These are phyloP conservation scores for Sympetrum striolatum DNA, from an alignment of 2,888 invertebrate species.

Conservation along the genomic window DNA sequence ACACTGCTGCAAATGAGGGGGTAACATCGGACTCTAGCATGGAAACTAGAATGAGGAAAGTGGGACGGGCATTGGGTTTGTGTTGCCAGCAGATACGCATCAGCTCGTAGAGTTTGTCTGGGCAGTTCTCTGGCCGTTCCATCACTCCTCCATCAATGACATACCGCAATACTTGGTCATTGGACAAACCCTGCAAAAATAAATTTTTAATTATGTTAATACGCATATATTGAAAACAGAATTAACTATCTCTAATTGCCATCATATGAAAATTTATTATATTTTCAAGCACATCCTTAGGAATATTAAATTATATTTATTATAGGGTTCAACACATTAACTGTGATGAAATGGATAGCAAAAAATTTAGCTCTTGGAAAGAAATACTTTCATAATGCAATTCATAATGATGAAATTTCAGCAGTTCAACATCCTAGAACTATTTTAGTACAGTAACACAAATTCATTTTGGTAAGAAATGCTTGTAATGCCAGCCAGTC, in stretches of 20 bases:
- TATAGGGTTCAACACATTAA: too few relatives aligned
- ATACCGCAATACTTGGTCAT: conserved; percentile 89
- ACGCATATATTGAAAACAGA: neutral
- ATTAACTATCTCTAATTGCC: neutral
- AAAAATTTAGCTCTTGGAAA: too few relatives aligned
- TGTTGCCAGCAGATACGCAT: conserved; percentile 95
- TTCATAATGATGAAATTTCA: too few relatives aligned
- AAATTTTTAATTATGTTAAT: neutral
- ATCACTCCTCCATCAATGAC: conserved; percentile 92
- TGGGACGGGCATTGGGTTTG: conserved; percentile 78
- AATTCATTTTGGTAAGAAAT: too few relatives aligned
- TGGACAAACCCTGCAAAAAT: conserved; percentile 74
- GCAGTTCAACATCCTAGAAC: too few relatives aligned
- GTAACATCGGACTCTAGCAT: conserved; percentile 72
- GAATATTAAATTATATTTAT: too few relatives aligned
- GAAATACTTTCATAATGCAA: too few relatives aligned
- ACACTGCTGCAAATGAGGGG: conserved; percentile 62
- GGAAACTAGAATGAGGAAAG: conserved; percentile 83
- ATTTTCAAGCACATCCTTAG: neutral
- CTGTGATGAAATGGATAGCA: too few relatives aligned
- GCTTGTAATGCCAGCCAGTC: too few relatives aligned
- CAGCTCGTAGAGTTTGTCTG: conserved; percentile 85
- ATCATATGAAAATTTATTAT: neutral
- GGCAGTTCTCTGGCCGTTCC: conserved; percentile 95
- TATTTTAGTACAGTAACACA: too few relatives aligned